A percentile compares a stretch with the other conserved stretches of the same genome.
phyloP scores from a whole-genome alignment of 1,140 invertebrate genomes.

The roundworm (Caenorhabditis elegans) region DNA sequence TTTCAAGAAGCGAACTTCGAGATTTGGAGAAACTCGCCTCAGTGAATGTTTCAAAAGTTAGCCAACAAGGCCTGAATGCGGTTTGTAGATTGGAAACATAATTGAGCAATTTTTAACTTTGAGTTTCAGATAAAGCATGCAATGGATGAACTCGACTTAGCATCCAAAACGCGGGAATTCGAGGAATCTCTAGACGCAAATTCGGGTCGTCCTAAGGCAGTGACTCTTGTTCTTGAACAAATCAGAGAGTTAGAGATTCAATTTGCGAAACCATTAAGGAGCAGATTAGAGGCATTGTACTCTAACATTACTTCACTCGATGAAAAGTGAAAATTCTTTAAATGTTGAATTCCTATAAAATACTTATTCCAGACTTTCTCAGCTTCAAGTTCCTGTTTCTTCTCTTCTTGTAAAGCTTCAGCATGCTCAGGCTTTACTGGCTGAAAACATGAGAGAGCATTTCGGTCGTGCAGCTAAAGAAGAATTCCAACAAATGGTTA shows the following conservation, averaged over 20 bases:
- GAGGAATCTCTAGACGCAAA: conserved; percentile 30
- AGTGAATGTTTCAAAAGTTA: conserved; percentile 31
- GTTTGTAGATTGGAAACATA: too few species aligned
- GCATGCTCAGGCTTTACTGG: conserved; percentile 48
- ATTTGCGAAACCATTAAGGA: conserved; percentile 35
- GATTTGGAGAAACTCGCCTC: conserved; percentile 18
- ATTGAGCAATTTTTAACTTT: background rate
- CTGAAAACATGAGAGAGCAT: conserved; percentile 41
- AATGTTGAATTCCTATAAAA: background rate
- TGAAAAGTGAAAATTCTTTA: conserved; percentile 15
- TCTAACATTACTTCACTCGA: conserved; percentile 45
- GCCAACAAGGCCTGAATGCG: conserved; percentile 5
- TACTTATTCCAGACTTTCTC: conserved; percentile 28
- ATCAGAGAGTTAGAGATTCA: conserved; percentile 21
- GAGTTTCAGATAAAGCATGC: conserved; percentile 22
- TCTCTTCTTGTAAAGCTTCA: conserved; percentile 46
- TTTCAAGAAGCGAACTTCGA: conserved; percentile 3
- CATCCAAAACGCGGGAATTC: conserved; percentile 24
- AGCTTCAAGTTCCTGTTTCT: conserved; percentile 46
- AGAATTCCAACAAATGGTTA: conserved; percentile 40
- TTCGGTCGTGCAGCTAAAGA: conserved; percentile 46
- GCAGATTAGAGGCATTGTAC: conserved; percentile 25
- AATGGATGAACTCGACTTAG: conserved; percentile 39
- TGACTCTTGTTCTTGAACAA: conserved; percentile 30
- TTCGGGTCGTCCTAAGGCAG: conserved; percentile 1